Percentiles rank a stretch among this genome's conserved stretches.
phyloP scores from a whole-genome alignment of 2,113 vertebrate species.

The Apteryx owenii region DNA sequence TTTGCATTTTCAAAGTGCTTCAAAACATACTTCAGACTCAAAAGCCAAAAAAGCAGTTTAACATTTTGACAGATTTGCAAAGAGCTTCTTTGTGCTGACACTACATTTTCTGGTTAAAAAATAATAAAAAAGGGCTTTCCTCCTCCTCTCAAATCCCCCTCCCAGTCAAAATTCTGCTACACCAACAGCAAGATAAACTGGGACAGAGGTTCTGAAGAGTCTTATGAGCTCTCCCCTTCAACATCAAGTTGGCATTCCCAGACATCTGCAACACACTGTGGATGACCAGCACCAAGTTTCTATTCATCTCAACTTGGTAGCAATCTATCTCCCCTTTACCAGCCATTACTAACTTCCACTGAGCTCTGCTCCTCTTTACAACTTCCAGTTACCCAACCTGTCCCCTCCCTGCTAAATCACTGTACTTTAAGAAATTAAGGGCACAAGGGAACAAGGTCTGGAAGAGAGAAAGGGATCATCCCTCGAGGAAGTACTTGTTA shows the following conservation, averaged over 20 bases:
- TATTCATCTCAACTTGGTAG: background rate
- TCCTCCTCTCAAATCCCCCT: background rate
- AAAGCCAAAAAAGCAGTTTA: conserved; percentile 48
- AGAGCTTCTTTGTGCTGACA: conserved; percentile 52
- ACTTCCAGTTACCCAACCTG: background rate
- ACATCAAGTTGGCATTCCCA: background rate
- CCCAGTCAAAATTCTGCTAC: background rate
- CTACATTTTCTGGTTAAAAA: conserved; percentile 46
- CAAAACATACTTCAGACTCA: conserved; percentile 54
- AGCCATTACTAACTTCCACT: background rate
- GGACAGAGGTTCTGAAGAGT: rapidly evolving
- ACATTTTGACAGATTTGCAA: conserved; percentile 52
- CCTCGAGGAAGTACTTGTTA: background rate
- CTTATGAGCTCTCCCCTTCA: background rate
- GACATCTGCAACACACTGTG: background rate
- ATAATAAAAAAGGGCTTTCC: background rate
- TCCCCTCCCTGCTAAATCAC: background rate
- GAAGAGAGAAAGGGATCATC: background rate
- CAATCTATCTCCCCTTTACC: background rate
- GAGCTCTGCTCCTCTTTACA: background rate
- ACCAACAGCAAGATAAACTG: background rate
- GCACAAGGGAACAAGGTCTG: background rate
- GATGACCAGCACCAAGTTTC: background rate
- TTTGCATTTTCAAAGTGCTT: conserved; percentile 68
- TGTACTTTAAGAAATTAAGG: background rate